Conservation (phyloP, 1,140 invertebrate species). For the Hormaphis cornu region DNA sequence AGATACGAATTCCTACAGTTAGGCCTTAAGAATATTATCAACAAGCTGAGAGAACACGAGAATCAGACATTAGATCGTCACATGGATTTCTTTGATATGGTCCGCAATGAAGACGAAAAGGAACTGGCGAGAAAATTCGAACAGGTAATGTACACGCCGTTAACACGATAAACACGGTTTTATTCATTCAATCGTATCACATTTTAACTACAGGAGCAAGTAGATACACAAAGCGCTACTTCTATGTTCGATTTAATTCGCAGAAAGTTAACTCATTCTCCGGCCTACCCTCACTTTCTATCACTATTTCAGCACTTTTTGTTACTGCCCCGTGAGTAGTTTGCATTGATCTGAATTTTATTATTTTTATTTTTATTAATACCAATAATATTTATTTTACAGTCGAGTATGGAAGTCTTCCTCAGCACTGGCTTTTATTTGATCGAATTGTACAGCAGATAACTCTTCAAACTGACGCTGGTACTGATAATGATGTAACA, state of each 20-base stretch:
- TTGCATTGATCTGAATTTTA: not conserved
- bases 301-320: constrained; percentile 86
- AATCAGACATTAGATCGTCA: constrained; percentile 85
- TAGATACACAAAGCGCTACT: constrained; percentile 88
- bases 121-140: constrained; percentile 86
- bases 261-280: constrained; percentile 81
- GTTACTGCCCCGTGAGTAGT: constrained; percentile 72
- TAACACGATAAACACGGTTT: not conserved
- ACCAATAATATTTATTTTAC: constrained; percentile 36
- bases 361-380: not conserved
- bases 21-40: constrained; percentile 90
- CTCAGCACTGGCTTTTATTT: constrained; percentile 87
- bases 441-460: constrained; percentile 95
- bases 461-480: constrained; percentile 68
- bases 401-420: constrained; percentile 69
- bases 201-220: constrained; percentile 56
- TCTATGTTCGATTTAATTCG: constrained; percentile 89
- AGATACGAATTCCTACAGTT: constrained; percentile 95
- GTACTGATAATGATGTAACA: constrained; percentile 70
- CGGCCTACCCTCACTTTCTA: constrained; percentile 85
- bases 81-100: constrained; percentile 96
- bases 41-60: constrained; percentile 82
- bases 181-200: not conserved
- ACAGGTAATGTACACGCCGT: constrained; percentile 42
- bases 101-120: constrained; percentile 91